Evolutionary conservation across 2,888 invertebrate species (phyloP).

Genomic region (Acronicta aceris): DNA sequence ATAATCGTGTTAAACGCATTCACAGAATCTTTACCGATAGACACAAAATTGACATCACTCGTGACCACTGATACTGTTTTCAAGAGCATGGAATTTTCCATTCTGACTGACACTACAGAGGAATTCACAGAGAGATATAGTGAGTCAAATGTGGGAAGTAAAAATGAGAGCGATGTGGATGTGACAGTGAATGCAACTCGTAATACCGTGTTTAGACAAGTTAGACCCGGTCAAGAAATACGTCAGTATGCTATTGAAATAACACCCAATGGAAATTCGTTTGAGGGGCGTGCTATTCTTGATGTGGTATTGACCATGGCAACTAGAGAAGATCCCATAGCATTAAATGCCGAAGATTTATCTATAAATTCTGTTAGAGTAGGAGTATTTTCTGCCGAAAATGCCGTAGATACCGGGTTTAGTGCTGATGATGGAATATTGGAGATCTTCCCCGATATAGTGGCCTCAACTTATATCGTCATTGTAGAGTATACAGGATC

Average conservation of each 20-base stretch:
- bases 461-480: conserved; percentile 60
- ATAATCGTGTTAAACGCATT: conserved; percentile 64
- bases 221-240: conserved; percentile 69
- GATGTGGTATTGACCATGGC: conserved; percentile 54
- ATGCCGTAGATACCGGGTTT: conserved; percentile 53
- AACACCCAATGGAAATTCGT: conserved; percentile 61
- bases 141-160: conserved; percentile 21
- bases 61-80: conserved; percentile 47
- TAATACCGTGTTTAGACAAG: conserved; percentile 43
- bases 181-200: conserved; percentile 45
- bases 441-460: conserved; percentile 57
- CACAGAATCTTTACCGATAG: conserved; percentile 67
- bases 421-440: conserved; percentile 56
- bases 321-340: conserved; percentile 63
- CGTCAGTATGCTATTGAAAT: conserved; percentile 64
- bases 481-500: conserved; percentile 70
- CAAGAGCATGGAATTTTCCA: conserved; percentile 37
- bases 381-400: conserved; percentile 64
- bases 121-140: conserved; percentile 14
- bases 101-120: conserved; percentile 26
- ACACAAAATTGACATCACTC: conserved; percentile 33
- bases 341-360: conserved; percentile 62
- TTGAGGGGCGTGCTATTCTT: conserved; percentile 69
- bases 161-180: conserved; percentile 35
- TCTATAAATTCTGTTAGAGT: conserved; percentile 60